Percentiles rank a stretch among this genome's conserved stretches.
Evolutionary conservation across 2,113 vertebrate species (phyloP).

Genomic region (Numida meleagris): DNA sequence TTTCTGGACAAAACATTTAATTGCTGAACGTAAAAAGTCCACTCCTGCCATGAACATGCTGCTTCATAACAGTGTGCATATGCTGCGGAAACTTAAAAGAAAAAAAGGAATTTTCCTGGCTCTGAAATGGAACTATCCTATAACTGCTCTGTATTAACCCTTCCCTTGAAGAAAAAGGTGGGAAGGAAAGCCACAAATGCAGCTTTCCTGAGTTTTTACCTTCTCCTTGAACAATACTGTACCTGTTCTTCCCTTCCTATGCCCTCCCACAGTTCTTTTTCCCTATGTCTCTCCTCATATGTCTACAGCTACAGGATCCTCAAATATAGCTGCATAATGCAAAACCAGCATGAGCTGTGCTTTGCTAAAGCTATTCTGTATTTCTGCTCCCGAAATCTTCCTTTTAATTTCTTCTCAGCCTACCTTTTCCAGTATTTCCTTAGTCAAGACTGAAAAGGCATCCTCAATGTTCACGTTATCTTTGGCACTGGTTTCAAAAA

Average conservation of each 20-base stretch:
- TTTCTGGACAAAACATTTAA: neutral
- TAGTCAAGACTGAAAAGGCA: conserved; percentile 70
- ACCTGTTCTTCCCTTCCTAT: neutral
- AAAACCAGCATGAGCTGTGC: neutral
- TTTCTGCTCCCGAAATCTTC: neutral
- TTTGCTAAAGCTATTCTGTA: neutral
- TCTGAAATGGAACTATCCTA: neutral
- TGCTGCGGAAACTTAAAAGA: neutral
- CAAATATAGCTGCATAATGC: neutral
- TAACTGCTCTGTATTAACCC: neutral
- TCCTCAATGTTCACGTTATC: conserved; percentile 78
- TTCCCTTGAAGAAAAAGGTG: neutral
- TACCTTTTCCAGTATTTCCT: conserved; percentile 77
- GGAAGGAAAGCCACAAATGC: neutral
- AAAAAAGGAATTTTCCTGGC: neutral
- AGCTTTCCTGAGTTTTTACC: neutral
- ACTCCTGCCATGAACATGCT: neutral
- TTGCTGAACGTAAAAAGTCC: neutral
- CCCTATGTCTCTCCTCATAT: rapidly evolving
- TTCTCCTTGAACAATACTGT: neutral
- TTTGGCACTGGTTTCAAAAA: conserved; percentile 81
- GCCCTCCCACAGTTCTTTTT: neutral
- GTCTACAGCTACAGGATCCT: neutral
- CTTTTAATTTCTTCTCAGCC: neutral
- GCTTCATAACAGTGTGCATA: neutral